Evolutionary conservation across 2,797 vertebrate genomes (phyloP).

Genomic region (Triplophysa yarkandensis): DNA sequence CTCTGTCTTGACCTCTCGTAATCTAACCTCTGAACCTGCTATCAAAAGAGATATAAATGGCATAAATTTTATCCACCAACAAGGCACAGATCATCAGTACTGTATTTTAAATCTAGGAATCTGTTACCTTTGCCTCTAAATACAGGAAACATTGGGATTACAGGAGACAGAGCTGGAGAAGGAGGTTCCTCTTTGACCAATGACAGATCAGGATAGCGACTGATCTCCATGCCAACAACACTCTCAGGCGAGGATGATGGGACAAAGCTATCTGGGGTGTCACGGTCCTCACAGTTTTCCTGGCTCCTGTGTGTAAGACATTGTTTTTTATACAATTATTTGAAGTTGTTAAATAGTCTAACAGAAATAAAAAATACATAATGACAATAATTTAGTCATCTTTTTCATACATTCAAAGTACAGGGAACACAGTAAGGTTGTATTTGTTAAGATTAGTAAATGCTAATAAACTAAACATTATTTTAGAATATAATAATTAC

Average conservation of each 20-base stretch:
- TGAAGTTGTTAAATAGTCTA: too few relatives aligned
- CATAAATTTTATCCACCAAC: not conserved
- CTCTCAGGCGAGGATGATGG: constrained; percentile 98
- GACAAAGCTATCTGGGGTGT: constrained; percentile 96
- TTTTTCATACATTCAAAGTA: too few relatives aligned
- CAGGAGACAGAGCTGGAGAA: constrained; percentile 89
- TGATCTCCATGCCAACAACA: constrained; percentile 92
- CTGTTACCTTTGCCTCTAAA: constrained; percentile 86
- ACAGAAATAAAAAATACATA: too few relatives aligned
- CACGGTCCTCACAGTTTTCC: constrained; percentile 89
- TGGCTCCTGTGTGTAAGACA: constrained; percentile 79
- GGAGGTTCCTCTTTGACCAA: constrained; percentile 91
- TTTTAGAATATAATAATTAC: too few relatives aligned
- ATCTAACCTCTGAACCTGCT: constrained; percentile 86
- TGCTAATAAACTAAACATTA: too few relatives aligned
- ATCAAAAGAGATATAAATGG: not conserved
- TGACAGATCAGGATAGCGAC: constrained; percentile 91
- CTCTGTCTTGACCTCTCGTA: constrained; percentile 89
- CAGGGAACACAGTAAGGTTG: too few relatives aligned
- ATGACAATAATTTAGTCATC: too few relatives aligned
- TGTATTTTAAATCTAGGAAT: not conserved
- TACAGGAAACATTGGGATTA: constrained; percentile 93
- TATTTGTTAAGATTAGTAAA: too few relatives aligned
- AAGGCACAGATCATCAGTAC: not conserved
- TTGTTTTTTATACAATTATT: too few relatives aligned